These are phyloP conservation scores for Phoxinus phoxinus DNA, from an alignment of 2,113 vertebrate genomes.

Conservation along the genomic window DNA sequence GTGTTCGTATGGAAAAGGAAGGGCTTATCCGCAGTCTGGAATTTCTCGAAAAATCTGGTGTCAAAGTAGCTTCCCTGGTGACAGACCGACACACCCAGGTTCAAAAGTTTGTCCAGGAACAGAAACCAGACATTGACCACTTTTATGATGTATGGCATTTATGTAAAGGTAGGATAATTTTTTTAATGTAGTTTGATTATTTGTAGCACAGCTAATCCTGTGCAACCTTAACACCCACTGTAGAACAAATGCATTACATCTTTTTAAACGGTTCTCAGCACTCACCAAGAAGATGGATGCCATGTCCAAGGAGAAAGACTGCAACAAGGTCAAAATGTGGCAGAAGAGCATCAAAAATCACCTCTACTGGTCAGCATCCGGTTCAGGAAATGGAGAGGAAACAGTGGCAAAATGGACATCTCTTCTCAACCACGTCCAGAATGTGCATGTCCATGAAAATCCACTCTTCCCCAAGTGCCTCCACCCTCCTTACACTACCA, in stretches of 20 bases:
- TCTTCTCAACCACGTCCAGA: constrained; percentile 10
- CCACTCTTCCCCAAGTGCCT: constrained; percentile 24
- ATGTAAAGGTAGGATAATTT: not conserved
- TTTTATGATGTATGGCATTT: constrained; percentile 6
- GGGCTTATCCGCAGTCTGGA: constrained; percentile 31
- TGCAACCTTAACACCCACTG: not conserved
- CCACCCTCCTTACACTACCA: constrained; percentile 5
- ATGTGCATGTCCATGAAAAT: constrained; percentile 35
- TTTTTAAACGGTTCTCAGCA: not conserved
- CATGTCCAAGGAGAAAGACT: not conserved
- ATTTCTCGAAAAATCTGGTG: constrained; percentile 34
- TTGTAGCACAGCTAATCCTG: not conserved
- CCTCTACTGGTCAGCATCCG: not conserved
- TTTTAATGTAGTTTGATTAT: not conserved
- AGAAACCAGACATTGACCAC: constrained; percentile 12
- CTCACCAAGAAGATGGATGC: not conserved
- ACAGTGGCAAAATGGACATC: constrained; percentile 25
- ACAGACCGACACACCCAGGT: constrained; percentile 20
- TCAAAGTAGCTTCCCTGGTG: constrained; percentile 26
- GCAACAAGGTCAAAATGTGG: not conserved
- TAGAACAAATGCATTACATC: not conserved
- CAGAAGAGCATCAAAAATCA: not conserved
- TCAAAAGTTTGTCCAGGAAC: constrained; percentile 13
- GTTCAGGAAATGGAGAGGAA: constrained; percentile 25
- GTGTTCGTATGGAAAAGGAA: constrained; percentile 39